phyloP scores from a whole-genome alignment of 1,140 invertebrate genomes.

The Leptinotarsa undecemlineata region DNA sequence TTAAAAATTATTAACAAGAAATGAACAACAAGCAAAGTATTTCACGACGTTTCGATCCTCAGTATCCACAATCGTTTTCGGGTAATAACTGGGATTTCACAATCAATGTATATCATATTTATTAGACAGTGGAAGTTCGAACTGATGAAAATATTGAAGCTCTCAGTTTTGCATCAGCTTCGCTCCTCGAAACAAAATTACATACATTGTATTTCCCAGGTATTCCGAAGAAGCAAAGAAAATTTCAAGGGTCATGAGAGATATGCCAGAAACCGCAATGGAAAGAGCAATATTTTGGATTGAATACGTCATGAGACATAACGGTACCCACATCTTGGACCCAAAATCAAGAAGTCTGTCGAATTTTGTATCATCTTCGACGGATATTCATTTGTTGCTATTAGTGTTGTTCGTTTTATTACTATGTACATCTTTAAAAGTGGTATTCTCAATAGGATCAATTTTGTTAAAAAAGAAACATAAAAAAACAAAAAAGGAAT shows the following conservation, averaged over 20 bases:
- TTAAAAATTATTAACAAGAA: too few relatives aligned
- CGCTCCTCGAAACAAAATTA: too few relatives aligned
- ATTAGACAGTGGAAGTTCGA: too few relatives aligned
- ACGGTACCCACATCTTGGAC: conserved; percentile 49
- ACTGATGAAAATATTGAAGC: too few relatives aligned
- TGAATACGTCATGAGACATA: conserved; percentile 60
- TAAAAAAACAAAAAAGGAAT: conserved; percentile 19
- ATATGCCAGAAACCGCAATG: conserved; percentile 53
- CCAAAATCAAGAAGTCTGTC: conserved; percentile 26
- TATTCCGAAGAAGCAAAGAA: conserved; percentile 50
- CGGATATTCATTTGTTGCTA: conserved; percentile 32
- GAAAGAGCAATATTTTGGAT: conserved; percentile 59
- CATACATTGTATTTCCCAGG: conserved; percentile 32
- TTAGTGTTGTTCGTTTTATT: conserved; percentile 1
- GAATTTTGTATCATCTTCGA: conserved; percentile 18
- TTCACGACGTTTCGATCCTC: too few relatives aligned
- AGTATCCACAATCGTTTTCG: too few relatives aligned
- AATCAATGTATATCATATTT: too few relatives aligned
- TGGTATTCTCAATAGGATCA: neutral
- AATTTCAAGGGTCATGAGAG: conserved; percentile 47
- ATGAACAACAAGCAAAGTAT: too few relatives aligned
- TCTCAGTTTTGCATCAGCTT: too few relatives aligned
- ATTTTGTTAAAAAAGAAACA: neutral
- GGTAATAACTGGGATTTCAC: too few relatives aligned
- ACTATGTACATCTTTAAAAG: neutral